These are phyloP conservation scores for Procavia capensis DNA, from an alignment of 2,113 vertebrate species.

Conservation along the genomic window DNA sequence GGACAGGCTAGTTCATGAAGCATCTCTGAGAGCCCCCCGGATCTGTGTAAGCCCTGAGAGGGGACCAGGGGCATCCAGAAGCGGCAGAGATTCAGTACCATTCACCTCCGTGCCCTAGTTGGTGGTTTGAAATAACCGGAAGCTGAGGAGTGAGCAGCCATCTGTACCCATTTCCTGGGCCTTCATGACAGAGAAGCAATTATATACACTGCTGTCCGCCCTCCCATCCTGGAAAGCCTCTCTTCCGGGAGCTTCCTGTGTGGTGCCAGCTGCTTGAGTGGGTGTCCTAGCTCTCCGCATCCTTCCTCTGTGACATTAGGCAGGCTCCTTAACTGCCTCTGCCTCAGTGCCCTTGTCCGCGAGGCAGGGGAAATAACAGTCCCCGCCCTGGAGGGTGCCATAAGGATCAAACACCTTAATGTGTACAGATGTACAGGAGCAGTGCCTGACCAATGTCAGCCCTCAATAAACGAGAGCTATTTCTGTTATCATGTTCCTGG, in stretches of 20 bases:
- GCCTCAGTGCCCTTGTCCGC: neutral
- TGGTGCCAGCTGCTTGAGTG: neutral
- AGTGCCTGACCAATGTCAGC: too few relatives aligned
- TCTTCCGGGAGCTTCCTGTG: neutral
- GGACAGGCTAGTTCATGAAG: neutral
- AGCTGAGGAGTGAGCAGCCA: neutral
- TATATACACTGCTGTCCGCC: neutral
- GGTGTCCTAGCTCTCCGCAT: neutral
- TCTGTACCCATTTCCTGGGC: neutral
- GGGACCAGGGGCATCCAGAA: too few relatives aligned
- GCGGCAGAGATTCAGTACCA: neutral
- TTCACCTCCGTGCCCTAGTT: neutral
- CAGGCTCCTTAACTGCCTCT: neutral
- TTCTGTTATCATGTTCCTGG: neutral
- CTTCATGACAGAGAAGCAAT: too few relatives aligned
- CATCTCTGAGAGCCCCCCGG: neutral
- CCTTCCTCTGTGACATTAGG: neutral
- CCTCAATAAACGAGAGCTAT: rapidly evolving
- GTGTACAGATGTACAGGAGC: rapidly evolving
- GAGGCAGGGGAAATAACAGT: neutral
- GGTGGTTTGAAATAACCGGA: rapidly evolving
- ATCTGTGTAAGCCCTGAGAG: neutral
- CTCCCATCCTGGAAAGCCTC: neutral
- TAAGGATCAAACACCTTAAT: neutral
- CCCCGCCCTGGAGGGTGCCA: too few relatives aligned